Percentiles rank a stretch among this genome's conserved stretches.
Conservation (phyloP, 2,888 invertebrate species). For the Patella depressa region DNA sequence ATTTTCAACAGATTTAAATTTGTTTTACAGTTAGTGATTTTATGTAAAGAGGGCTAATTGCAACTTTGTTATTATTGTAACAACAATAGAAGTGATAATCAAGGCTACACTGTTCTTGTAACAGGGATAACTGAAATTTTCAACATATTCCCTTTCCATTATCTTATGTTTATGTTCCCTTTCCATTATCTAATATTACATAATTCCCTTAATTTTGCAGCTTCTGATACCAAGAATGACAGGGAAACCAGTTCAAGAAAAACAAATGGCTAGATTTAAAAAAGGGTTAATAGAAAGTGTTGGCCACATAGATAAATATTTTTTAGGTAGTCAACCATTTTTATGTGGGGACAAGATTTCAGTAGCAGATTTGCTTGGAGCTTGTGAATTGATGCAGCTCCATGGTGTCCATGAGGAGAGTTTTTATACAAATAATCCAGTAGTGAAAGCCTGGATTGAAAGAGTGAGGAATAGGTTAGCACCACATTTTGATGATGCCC, state of each 20-base stretch:
- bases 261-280: conserved; percentile 49
- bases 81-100: too few species aligned
- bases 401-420: conserved; percentile 55
- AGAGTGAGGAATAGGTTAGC: conserved; percentile 52
- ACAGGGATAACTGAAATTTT: too few species aligned
- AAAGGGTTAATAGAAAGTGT: conserved; percentile 40
- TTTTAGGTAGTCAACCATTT: conserved; percentile 56
- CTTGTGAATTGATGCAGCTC: conserved; percentile 65
- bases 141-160: too few species aligned
- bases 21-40: too few species aligned
- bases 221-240: conserved; percentile 56
- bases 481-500: conserved; percentile 60
- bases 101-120: too few species aligned
- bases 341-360: conserved; percentile 60
- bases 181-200: too few species aligned
- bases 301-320: conserved; percentile 53
- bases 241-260: conserved; percentile 51
- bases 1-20: too few species aligned
- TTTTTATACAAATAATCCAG: conserved; percentile 50
- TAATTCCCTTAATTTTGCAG: conserved; percentile 41
- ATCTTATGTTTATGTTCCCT: neutral
- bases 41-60: too few species aligned
- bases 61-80: too few species aligned
- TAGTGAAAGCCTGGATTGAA: conserved; percentile 58
- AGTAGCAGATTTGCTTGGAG: conserved; percentile 64